A percentile compares a stretch with the other conserved stretches of the same genome.
Evolutionary conservation across 2,888 invertebrate species (phyloP).

Genomic region (Conchocele bisecta): DNA sequence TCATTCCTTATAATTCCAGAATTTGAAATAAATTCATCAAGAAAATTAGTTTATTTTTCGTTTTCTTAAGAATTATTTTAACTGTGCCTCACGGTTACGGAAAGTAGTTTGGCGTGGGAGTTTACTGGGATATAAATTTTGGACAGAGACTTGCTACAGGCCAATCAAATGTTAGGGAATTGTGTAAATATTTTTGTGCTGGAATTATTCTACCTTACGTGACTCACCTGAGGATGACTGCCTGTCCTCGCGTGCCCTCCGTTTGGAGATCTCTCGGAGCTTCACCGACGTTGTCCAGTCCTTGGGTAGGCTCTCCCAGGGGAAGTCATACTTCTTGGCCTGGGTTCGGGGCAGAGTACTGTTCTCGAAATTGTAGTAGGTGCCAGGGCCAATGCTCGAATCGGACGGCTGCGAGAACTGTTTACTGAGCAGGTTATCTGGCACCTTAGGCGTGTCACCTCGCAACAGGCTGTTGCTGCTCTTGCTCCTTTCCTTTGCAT

Average conservation of each 20-base stretch:
- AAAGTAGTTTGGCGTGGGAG: too few species aligned
- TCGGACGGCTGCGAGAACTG: constrained; percentile 40
- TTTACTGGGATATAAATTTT: too few species aligned
- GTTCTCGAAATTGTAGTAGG: constrained; percentile 74
- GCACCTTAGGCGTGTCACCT: constrained; percentile 67
- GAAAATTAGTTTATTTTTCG: too few species aligned
- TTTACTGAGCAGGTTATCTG: constrained; percentile 59
- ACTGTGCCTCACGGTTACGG: too few species aligned
- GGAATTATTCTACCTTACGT: neutral
- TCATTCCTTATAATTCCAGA: too few species aligned
- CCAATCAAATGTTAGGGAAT: too few species aligned
- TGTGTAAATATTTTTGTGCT: too few species aligned
- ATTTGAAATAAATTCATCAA: too few species aligned
- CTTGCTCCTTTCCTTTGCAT: constrained; percentile 57
- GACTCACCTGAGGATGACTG: constrained; percentile 79
- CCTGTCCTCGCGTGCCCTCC: constrained; percentile 73
- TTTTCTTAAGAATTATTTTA: too few species aligned
- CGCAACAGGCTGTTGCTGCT: constrained; percentile 60
- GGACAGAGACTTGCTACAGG: too few species aligned
- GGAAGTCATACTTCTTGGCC: constrained; percentile 74
- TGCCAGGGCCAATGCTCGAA: constrained; percentile 69
- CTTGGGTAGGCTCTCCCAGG: constrained; percentile 78
- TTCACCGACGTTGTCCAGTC: constrained; percentile 79
- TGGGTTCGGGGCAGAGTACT: constrained; percentile 74
- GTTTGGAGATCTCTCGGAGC: constrained; percentile 75